Conservation (phyloP, 2,113 vertebrate species). For the Phoenicopterus ruber region DNA sequence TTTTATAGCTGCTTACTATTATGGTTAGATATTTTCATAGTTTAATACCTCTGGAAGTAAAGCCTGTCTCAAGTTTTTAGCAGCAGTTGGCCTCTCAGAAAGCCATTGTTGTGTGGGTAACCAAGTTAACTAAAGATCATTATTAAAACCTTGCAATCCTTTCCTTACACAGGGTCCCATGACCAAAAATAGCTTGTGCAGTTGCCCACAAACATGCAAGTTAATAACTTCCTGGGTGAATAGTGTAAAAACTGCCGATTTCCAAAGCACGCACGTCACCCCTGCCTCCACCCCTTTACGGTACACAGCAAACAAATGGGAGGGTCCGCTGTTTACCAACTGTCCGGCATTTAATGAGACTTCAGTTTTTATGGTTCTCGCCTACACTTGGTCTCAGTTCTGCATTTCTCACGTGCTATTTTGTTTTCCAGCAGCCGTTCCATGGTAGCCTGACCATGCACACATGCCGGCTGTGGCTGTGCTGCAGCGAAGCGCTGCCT, state of each 20-base stretch:
- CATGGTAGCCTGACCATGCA: not conserved
- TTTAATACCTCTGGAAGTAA: conserved; percentile 65
- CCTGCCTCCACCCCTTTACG: not conserved
- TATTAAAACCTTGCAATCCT: conserved; percentile 68
- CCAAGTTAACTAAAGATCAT: conserved; percentile 56
- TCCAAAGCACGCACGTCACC: not conserved
- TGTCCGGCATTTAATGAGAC: not conserved
- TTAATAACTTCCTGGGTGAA: conserved; percentile 70
- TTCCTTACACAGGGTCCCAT: conserved; percentile 61
- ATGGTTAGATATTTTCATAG: conserved; percentile 60
- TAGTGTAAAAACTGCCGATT: conserved; percentile 19
- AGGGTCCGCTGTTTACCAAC: not conserved
- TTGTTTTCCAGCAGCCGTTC: not conserved
- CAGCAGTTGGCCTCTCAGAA: conserved; percentile 57
- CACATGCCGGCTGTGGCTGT: fast-evolving
- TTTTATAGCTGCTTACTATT: conserved; percentile 64
- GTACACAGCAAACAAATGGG: not conserved
- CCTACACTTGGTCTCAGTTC: not conserved
- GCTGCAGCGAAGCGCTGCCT: not conserved
- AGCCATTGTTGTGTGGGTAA: conserved; percentile 61
- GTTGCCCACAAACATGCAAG: conserved; percentile 66
- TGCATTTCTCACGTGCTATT: conserved; percentile 20
- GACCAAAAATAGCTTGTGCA: conserved; percentile 65
- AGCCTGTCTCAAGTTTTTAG: conserved; percentile 30
- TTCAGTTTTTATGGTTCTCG: not conserved